Evolutionary conservation across 2,888 invertebrate genomes (phyloP), one percentile per base, ranked within the genome.

Genomic region (Oxyteleia sp.): DNA sequence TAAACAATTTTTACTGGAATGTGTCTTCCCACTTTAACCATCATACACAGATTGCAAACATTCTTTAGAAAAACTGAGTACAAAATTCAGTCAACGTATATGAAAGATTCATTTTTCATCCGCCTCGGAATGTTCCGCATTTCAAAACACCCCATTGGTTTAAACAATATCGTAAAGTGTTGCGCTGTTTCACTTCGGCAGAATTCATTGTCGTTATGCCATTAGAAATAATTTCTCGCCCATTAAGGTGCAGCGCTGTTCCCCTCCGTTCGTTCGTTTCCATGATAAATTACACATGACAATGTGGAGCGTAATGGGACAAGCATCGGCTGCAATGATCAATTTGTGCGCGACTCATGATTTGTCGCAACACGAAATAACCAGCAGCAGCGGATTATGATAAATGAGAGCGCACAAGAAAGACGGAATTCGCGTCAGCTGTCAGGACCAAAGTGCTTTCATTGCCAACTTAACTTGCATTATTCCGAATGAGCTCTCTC

Each of bases 291-390:
- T 32, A 20, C 53, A 53, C 5, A n/a, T 38, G 55, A 18, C 55
- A 11, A 35, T 7, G 11, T 11, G 35, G 18, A 38, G 18, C 18
- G 38, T 38, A 55, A 55, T 55, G 38, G 38, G 38, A 55, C 59
- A 41, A 41, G 41, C 59, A 23, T 41, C 13, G 59, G 41, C 10
- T 41, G 15, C 59, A 26, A 59, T 59, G 59, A 59, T 59, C 59
- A 59, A 41, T 59, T 38, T 57, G 29, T 32, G 15, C 35, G 16
- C 10, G 8, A 47, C 63, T 49, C 63, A 49, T 64, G 63, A 64
- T 64, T 64, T 64, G 63, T 49, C 49, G 35, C 63, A 20, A 49
- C 32, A n/a, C 49, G 49, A 64, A 64, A 64, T 64, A 64, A 64
- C 63, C 20, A 49, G 26, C 47, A 29, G 10, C 59, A 47, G 26